Base-by-base conservation (phyloP, 1,140 invertebrate species). In the Drosophila arawakana region DNA sequence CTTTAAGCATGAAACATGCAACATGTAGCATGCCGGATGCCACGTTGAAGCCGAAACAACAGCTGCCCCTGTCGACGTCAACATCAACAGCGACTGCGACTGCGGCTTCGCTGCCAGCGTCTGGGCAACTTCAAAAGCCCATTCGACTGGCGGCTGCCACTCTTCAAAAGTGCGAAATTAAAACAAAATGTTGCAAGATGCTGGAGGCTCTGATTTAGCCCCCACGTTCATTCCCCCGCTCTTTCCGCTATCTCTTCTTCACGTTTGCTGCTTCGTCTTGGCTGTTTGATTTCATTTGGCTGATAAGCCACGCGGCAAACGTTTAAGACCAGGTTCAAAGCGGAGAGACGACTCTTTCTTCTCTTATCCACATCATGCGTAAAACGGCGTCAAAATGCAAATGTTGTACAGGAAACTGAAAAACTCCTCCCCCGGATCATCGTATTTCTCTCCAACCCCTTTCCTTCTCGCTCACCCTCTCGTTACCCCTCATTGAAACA, bases 111-210 rank as follows among this genome's bases (percentile, higher is more conserved):
- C 70, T 60, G 70, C 70, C 65, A 74, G 46, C 46, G 55, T 43
- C 67, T 80, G 77, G 77, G 68, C 81, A 81, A 89, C 84, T 73
- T 88, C 80, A 89, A 88, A 88, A 88, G 77, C 76, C 76, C 67
- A 66, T 76, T 79, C 83, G 59, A 83, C 77, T 89, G 80, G 77
- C 76, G 76, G 76, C 83, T 89, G 83, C 83, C 83, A 88, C 83
- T 83, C 80, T 88, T 77, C 58, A 78, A 89, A 70, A 88, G 83
- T 88, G 83, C 84, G 84, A 88, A 89, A 88, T 88, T 88, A 89
- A 86, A 89, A 88, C 84, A 88, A 89, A 88, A 88, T 88, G 80
- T 83, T 88, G 84, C 80, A 83, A 88, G 83, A 89, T 89, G 83
- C 84, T 88, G 84, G 67, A 69, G 84, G 84, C 82, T 65, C 18